Evolutionary conservation across 2,888 invertebrate species (phyloP).

Genomic region (Teleiodes luculella): DNA sequence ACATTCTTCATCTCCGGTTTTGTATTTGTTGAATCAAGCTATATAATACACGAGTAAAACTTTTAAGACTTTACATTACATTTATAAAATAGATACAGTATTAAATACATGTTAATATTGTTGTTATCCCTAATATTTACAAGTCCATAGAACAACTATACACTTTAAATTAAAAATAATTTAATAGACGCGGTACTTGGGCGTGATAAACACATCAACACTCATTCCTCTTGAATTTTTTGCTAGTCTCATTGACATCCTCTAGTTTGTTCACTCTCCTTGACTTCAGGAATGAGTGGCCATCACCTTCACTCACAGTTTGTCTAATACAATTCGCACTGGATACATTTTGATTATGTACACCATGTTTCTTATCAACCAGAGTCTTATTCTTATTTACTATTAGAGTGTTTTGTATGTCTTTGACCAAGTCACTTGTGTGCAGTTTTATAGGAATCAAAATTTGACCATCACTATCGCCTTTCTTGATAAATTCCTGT

Average conservation of each 20-base stretch:
- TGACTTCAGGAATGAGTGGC: slow-evolving; percentile 62
- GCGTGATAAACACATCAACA: slow-evolving; percentile 56
- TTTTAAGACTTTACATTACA: slow-evolving; percentile 63
- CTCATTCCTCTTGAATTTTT: slow-evolving; percentile 73
- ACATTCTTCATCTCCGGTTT: slow-evolving; percentile 46
- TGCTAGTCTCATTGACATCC: slow-evolving; percentile 64
- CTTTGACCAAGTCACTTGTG: slow-evolving; percentile 69
- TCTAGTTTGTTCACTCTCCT: slow-evolving; percentile 67
- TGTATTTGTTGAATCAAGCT: slow-evolving; percentile 68
- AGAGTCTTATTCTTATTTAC: slow-evolving; percentile 70
- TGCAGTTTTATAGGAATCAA: slow-evolving; percentile 67
- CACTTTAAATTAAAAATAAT: slow-evolving; percentile 69
- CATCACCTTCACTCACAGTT: slow-evolving; percentile 65
- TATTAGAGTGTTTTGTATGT: slow-evolving; percentile 73
- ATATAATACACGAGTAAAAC: slow-evolving; percentile 68
- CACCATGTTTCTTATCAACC: slow-evolving; percentile 73
- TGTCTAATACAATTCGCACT: slow-evolving; percentile 68
- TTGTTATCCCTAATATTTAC: slow-evolving; percentile 70
- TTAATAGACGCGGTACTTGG: slow-evolving; percentile 63
- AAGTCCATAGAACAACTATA: slow-evolving; percentile 64
- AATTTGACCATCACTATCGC: slow-evolving; percentile 70
- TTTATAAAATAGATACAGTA: slow-evolving; percentile 72
- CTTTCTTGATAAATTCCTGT: slow-evolving; percentile 64
- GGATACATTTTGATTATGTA: slow-evolving; percentile 72
- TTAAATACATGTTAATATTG: slow-evolving; percentile 71